A percentile compares a stretch with the other conserved stretches of the same genome.
Evolutionary conservation across 2,888 invertebrate species (phyloP).

Genomic region (Lithodes maja): DNA sequence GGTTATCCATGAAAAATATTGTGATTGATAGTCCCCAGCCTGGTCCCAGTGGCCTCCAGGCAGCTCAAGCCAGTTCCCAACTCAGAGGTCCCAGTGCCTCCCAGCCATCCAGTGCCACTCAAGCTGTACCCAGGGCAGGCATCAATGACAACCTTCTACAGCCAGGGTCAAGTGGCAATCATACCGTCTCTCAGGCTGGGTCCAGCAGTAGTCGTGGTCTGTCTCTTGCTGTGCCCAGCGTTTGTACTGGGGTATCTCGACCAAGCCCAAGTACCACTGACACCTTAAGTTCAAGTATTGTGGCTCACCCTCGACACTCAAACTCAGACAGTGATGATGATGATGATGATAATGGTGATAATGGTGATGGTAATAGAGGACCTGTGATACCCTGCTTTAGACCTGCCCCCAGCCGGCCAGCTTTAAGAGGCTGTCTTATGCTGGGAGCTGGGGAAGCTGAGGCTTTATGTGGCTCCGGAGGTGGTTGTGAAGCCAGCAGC

Average conservation of each 20-base stretch:
- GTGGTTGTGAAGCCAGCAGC: slow-evolving; percentile 41
- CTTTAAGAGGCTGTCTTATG: not conserved
- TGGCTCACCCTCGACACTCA: slow-evolving; percentile 7
- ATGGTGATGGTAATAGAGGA: not conserved
- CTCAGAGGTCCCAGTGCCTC: not conserved
- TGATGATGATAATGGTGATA: slow-evolving; percentile 14
- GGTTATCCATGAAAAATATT: slow-evolving; percentile 31
- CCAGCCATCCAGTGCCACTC: slow-evolving; percentile 5
- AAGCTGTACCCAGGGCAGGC: not conserved
- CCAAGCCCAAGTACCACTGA: not conserved
- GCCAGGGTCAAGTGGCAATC: slow-evolving; percentile 21
- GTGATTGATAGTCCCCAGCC: slow-evolving; percentile 32
- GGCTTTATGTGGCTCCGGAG: slow-evolving; percentile 25
- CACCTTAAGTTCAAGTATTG: slow-evolving; percentile 15
- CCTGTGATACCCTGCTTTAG: not conserved
- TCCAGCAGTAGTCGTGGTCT: slow-evolving; percentile 2
- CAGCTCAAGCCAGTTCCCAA: not conserved
- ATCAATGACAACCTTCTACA: not conserved
- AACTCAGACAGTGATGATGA: slow-evolving; percentile 45
- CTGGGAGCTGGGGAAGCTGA: slow-evolving; percentile 53
- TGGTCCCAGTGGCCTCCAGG: slow-evolving; percentile 44
- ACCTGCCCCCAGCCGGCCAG: not conserved
- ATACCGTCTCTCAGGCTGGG: not conserved
- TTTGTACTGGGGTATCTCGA: not conserved
- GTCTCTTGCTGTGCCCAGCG: not conserved